phyloP scores from a whole-genome alignment of 2,113 vertebrate species.

The Grammomys dolichurus region DNA sequence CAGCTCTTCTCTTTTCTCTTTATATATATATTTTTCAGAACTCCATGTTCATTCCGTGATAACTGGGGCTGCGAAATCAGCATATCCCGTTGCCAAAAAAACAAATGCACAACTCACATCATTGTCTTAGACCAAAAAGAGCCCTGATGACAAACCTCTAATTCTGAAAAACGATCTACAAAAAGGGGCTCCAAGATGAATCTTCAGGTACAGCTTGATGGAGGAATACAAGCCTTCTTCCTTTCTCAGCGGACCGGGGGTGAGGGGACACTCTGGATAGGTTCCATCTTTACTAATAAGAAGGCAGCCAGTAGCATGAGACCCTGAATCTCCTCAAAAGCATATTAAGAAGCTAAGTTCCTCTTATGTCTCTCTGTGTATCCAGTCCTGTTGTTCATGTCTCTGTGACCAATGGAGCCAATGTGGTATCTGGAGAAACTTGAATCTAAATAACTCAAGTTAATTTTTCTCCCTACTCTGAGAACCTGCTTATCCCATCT shows the following conservation, averaged over 20 bases:
- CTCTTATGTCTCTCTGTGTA: rapidly evolving
- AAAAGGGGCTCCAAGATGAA: rapidly evolving
- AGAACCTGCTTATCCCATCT: too few species aligned
- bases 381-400: background rate
- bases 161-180: rapidly evolving
- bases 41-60: background rate
- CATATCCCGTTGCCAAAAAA: background rate
- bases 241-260: background rate
- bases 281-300: background rate
- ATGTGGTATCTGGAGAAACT: too few species aligned
- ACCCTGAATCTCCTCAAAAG: too few species aligned
- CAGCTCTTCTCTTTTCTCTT: background rate
- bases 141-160: rapidly evolving
- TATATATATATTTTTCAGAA: background rate
- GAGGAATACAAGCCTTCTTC: background rate
- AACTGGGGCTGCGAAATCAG: background rate
- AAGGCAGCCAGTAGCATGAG: background rate
- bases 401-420: background rate
- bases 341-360: rapidly evolving
- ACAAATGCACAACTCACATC: background rate
- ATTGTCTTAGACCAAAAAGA: background rate
- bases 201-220: background rate
- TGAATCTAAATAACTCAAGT: background rate
- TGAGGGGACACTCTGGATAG: rapidly evolving
- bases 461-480: rapidly evolving